Conservation (phyloP, 2,888 invertebrate species). For the Dasysyrphus tricinctus region DNA sequence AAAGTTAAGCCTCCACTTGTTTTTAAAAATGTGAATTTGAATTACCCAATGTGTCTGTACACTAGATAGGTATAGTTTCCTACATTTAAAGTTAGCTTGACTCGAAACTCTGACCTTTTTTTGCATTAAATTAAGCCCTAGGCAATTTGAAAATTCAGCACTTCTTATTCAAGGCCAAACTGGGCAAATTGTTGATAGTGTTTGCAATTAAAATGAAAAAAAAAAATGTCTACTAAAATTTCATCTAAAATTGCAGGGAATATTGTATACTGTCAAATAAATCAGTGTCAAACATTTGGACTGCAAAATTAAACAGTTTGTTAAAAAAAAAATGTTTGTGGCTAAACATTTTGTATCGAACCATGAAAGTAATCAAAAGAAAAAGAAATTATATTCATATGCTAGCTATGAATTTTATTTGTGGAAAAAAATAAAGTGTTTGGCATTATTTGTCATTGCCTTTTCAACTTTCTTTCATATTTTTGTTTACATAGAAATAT, state of each 20-base stretch:
- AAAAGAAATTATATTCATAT: too few species aligned
- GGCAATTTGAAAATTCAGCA: not conserved
- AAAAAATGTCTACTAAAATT: not conserved
- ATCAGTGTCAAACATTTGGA: too few species aligned
- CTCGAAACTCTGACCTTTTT: constrained; percentile 11
- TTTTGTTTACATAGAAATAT: too few species aligned
- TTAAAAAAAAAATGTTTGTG: too few species aligned
- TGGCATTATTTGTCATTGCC: too few species aligned
- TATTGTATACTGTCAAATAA: not conserved
- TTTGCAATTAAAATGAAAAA: not conserved
- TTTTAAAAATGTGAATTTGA: not conserved
- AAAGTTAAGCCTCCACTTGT: not conserved
- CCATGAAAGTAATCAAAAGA: too few species aligned
- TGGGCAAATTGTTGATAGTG: not conserved
- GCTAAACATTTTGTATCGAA: too few species aligned
- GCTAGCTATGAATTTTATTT: too few species aligned
- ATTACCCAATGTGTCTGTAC: not conserved
- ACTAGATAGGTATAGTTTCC: not conserved
- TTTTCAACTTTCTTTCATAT: too few species aligned
- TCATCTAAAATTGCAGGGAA: not conserved
- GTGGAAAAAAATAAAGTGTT: too few species aligned
- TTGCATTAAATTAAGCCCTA: constrained; percentile 9
- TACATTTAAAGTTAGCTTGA: constrained; percentile 6
- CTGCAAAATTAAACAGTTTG: too few species aligned
- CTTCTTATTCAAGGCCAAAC: not conserved